These are phyloP conservation scores for Cairina moschata DNA, from an alignment of 2,113 vertebrate genomes.

Conservation along the genomic window DNA sequence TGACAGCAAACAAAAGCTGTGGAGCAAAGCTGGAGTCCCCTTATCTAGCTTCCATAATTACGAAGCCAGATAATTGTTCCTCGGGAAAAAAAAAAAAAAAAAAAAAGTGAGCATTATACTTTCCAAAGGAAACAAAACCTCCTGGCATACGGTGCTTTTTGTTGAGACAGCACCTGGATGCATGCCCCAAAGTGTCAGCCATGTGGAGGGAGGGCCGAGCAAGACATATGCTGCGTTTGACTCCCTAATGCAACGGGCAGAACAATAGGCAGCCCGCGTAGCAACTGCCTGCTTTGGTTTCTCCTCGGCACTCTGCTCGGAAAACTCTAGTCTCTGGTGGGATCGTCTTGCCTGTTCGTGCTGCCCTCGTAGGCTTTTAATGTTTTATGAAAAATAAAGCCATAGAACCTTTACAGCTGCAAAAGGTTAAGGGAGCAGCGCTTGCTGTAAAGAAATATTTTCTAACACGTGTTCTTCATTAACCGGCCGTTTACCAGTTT, in stretches of 20 bases:
- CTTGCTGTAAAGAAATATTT: slow-evolving; percentile 39
- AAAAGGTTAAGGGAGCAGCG: slow-evolving; percentile 42
- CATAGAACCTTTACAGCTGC: slow-evolving; percentile 51
- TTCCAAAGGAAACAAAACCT: slow-evolving; percentile 67
- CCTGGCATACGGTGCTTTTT: slow-evolving; percentile 43
- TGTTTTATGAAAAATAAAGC: slow-evolving; percentile 57
- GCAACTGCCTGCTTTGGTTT: slow-evolving; percentile 43
- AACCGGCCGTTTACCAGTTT: slow-evolving; percentile 56
- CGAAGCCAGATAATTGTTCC: background rate
- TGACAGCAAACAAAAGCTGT: background rate
- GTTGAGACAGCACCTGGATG: slow-evolving; percentile 63
- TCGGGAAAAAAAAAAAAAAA: background rate
- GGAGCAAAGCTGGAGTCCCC: background rate
- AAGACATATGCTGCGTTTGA: slow-evolving; percentile 56
- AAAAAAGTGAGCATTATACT: background rate
- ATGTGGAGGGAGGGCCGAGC: slow-evolving; percentile 18
- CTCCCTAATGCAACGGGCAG: slow-evolving; percentile 49
- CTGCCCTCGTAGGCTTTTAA: slow-evolving; percentile 23
- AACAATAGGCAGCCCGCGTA: slow-evolving; percentile 44
- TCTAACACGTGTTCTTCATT: slow-evolving; percentile 51
- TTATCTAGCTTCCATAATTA: background rate
- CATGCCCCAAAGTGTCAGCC: slow-evolving; percentile 41
- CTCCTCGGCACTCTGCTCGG: slow-evolving; percentile 10
- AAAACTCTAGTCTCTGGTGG: slow-evolving; percentile 43
- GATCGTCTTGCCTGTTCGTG: background rate